Conservation (phyloP, 2,113 vertebrate genomes). For the Globicephala melas region DNA sequence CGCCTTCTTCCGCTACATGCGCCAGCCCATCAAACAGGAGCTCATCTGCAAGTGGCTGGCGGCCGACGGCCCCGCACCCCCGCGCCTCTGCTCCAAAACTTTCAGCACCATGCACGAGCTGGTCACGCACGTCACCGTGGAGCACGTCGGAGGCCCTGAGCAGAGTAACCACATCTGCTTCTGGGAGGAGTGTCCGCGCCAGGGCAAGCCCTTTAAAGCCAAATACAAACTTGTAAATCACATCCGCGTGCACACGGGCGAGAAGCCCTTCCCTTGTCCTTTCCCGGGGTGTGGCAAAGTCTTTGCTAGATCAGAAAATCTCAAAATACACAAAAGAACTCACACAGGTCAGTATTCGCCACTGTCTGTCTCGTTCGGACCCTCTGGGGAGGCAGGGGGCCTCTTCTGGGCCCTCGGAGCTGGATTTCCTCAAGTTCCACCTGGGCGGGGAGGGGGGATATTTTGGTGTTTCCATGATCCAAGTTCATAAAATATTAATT, state of each 20-base stretch:
- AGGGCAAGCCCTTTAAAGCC: constrained; percentile 99
- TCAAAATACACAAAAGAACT: constrained; percentile 99
- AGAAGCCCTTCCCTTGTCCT: constrained; percentile 98
- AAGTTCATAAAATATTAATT: constrained; percentile 61
- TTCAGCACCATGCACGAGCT: constrained; percentile 99
- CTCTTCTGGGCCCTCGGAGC: constrained; percentile 41
- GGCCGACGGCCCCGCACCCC: constrained; percentile 87
- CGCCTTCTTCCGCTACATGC: constrained; percentile 99
- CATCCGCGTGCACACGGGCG: constrained; percentile 98
- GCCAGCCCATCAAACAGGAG: constrained; percentile 98
- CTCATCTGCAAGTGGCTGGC: constrained; percentile 99
- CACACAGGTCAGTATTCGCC: constrained; percentile 95
- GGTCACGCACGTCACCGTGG: constrained; percentile 98
- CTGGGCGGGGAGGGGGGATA: constrained; percentile 2
- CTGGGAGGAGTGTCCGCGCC: constrained; percentile 99
- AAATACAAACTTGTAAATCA: constrained; percentile 99
- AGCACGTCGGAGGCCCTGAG: constrained; percentile 99
- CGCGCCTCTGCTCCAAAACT: constrained; percentile 96
- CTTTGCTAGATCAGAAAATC: constrained; percentile 98
- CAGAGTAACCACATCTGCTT: constrained; percentile 97
- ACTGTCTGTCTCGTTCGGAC: constrained; percentile 71
- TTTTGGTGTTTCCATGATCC: constrained; percentile 34
- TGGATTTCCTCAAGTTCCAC: constrained; percentile 45
- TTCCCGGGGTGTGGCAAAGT: constrained; percentile 99
- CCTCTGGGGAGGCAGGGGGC: constrained; percentile 43